Evolutionary conservation across 2,888 invertebrate genomes (phyloP).

Genomic region (Drosophila multiciliata): DNA sequence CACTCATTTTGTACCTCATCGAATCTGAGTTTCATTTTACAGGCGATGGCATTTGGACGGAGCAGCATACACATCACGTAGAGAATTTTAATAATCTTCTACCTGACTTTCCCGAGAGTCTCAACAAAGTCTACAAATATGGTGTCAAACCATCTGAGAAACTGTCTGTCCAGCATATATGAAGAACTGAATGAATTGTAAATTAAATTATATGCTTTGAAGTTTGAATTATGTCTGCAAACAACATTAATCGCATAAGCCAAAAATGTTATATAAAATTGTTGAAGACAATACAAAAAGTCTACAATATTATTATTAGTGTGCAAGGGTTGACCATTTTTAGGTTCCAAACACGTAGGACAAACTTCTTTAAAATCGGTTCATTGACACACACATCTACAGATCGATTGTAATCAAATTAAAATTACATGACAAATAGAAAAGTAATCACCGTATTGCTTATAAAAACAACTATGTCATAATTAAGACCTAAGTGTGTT

Average conservation of each 20-base stretch:
- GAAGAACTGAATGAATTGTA: conserved; percentile 24
- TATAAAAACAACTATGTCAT: neutral
- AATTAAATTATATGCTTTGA: conserved; percentile 10
- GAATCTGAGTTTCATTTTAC: conserved; percentile 91
- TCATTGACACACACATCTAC: neutral
- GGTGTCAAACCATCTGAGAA: conserved; percentile 77
- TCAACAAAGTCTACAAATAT: conserved; percentile 82
- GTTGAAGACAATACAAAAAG: neutral
- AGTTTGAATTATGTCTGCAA: neutral
- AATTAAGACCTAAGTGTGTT: neutral
- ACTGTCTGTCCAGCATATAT: conserved; percentile 45
- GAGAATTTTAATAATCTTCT: conserved; percentile 84
- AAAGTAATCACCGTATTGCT: neutral
- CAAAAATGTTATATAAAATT: neutral
- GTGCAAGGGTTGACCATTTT: neutral
- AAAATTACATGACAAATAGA: neutral
- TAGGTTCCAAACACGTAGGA: neutral
- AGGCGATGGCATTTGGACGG: conserved; percentile 90
- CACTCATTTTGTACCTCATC: conserved; percentile 89
- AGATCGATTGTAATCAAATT: neutral
- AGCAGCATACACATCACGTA: conserved; percentile 82
- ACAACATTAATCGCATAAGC: neutral
- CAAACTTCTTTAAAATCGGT: neutral
- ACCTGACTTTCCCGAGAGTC: conserved; percentile 83
- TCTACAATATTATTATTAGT: neutral